phyloP scores from a whole-genome alignment of 2,113 vertebrate genomes.

The Jaculus jaculus region DNA sequence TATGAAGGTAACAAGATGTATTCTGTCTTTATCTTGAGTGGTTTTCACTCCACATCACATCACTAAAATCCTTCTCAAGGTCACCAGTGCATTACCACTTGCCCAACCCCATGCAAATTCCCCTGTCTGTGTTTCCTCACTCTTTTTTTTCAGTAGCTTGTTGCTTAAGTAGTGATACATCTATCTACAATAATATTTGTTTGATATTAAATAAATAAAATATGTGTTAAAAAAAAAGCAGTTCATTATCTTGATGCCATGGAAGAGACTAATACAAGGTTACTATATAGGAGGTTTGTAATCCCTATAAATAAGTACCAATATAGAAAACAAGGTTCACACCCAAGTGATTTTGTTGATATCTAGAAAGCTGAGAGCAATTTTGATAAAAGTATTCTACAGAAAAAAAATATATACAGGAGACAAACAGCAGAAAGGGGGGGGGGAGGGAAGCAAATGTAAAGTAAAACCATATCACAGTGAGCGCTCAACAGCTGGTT shows the following conservation, averaged over 20 bases:
- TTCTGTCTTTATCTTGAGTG: background rate
- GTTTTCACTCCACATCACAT: background rate
- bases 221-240: background rate
- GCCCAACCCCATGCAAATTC: background rate
- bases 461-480: background rate
- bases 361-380: slow-evolving; percentile 8
- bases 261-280: background rate
- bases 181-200: background rate
- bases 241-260: background rate
- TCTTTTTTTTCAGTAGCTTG: no score
- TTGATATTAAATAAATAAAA: background rate
- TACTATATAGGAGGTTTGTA: background rate
- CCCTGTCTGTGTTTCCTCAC: background rate
- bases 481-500: slow-evolving; percentile 54
- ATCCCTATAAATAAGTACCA: background rate
- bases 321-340: background rate
- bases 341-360: background rate
- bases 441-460: no score
- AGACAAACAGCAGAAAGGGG: background rate
- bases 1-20: background rate
- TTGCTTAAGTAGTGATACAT: background rate
- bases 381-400: background rate
- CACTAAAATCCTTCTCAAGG: background rate
- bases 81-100: background rate
- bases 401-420: background rate